Conservation (phyloP, 2,888 invertebrate genomes). For the Philereme transversata region DNA sequence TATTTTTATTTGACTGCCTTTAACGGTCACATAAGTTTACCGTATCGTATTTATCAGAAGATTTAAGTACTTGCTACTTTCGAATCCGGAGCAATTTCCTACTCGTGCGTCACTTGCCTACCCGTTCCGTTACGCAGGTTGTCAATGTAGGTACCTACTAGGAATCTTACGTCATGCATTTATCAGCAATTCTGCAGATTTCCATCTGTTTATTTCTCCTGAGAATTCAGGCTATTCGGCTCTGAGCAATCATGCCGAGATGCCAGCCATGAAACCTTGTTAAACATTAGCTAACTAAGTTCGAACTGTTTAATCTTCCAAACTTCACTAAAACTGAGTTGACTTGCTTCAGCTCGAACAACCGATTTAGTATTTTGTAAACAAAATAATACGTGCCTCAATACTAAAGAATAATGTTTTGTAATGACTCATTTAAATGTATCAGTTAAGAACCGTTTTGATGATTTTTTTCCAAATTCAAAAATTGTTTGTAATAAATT, state of each 20-base stretch:
- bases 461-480: too few species aligned
- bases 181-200: conserved; percentile 19
- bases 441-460: too few species aligned
- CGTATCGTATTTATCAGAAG: too few species aligned
- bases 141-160: not conserved
- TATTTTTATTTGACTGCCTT: too few species aligned
- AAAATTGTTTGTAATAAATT: too few species aligned
- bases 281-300: conserved; percentile 26
- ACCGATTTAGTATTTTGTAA: conserved; percentile 1
- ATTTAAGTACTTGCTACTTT: too few species aligned
- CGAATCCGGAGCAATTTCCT: too few species aligned
- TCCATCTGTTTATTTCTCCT: conserved; percentile 32
- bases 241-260: conserved; percentile 25
- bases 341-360: conserved; percentile 6
- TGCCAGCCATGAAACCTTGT: conserved; percentile 30
- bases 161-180: conserved; percentile 20
- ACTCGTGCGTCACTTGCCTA: too few species aligned
- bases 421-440: too few species aligned
- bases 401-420: too few species aligned
- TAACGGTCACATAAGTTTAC: too few species aligned
- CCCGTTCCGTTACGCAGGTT: too few species aligned
- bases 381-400: not conserved
- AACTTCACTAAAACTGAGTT: conserved; percentile 23
- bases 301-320: conserved; percentile 25
- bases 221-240: conserved; percentile 20